Evolutionary conservation across 2,113 vertebrate genomes (phyloP).

Genomic region (Coryphaenoides rupestris): DNA sequence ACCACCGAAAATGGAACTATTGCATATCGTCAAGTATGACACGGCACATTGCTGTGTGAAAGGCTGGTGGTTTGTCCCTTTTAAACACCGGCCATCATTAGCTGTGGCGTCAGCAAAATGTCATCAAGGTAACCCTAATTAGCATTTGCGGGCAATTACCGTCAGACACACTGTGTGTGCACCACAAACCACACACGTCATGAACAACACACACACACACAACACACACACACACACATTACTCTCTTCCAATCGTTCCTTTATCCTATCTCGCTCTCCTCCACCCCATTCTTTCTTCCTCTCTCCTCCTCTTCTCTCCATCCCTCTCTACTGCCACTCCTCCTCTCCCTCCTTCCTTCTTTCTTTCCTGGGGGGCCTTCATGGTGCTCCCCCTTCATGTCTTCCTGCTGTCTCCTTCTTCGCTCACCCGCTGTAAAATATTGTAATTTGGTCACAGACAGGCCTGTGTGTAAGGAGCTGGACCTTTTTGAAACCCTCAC

Average conservation of each 20-base stretch:
- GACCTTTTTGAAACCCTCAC: slow-evolving; percentile 64
- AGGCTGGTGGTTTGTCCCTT: slow-evolving; percentile 18
- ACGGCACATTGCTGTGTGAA: slow-evolving; percentile 1
- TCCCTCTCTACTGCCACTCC: background rate
- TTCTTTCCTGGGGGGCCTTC: background rate
- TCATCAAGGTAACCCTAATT: slow-evolving; percentile 44
- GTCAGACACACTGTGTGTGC: slow-evolving; percentile 10
- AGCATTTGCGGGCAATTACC: slow-evolving; percentile 46
- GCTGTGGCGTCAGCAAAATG: slow-evolving; percentile 32
- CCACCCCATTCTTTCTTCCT: background rate
- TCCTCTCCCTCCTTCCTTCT: background rate
- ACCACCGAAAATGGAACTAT: background rate
- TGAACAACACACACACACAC: background rate
- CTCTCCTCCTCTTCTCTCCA: too few species aligned
- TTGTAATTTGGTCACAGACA: slow-evolving; percentile 67
- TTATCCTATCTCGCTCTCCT: background rate
- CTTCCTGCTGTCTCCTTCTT: slow-evolving; percentile 28
- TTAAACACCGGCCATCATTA: slow-evolving; percentile 43
- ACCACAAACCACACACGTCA: slow-evolving; percentile 11
- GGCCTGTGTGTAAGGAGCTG: slow-evolving; percentile 56
- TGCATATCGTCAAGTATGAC: background rate
- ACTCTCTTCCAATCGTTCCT: too few species aligned
- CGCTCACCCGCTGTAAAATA: slow-evolving; percentile 56
- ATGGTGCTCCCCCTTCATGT: background rate
- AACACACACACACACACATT: slow-evolving; percentile 2